These are phyloP conservation scores for Manis crassicaudata DNA, from an alignment of 2,797 vertebrate genomes.

Conservation along the genomic window DNA sequence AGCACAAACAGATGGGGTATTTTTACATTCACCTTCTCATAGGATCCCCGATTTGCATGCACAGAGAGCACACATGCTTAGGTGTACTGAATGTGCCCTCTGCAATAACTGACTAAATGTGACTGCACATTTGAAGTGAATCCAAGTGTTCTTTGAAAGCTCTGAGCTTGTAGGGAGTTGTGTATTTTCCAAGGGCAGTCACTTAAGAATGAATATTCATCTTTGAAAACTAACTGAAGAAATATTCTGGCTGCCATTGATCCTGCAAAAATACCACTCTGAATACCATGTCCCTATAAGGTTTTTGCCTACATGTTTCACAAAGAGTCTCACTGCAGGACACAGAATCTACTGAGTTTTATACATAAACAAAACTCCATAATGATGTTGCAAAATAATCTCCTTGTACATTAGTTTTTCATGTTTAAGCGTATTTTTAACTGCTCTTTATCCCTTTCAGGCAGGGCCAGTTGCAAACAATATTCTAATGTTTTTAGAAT, in stretches of 20 bases:
- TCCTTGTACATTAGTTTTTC: constrained; percentile 1
- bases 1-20: neutral
- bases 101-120: neutral
- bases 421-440: neutral
- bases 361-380: neutral
- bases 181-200: constrained; percentile 17
- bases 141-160: neutral
- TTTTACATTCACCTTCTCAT: neutral
- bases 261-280: neutral
- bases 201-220: constrained; percentile 54
- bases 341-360: neutral
- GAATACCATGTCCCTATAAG: neutral
- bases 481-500: neutral
- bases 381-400: neutral
- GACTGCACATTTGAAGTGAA: neutral
- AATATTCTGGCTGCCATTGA: neutral
- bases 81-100: neutral
- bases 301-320: neutral
- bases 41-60: neutral
- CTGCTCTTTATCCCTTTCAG: neutral
- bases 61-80: no score
- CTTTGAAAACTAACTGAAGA: constrained; percentile 21
- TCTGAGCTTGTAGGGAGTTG: neutral
- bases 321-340: neutral
- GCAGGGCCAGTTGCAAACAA: neutral